phyloP scores from a whole-genome alignment of 2,113 vertebrate species.

The Leptobrachium ailaonicum region DNA sequence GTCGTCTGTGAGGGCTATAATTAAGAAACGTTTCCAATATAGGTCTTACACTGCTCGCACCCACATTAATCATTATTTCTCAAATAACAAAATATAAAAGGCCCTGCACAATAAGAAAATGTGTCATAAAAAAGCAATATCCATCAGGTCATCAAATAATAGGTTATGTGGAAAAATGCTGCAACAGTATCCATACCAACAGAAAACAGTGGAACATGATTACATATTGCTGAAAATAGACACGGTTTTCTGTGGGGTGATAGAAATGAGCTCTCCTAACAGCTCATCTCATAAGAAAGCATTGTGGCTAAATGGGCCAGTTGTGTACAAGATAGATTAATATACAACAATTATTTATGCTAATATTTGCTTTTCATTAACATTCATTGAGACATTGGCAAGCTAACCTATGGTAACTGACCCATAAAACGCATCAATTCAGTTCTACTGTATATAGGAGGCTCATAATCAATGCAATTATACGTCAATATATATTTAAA shows the following conservation, averaged over 20 bases:
- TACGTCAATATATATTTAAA: no score
- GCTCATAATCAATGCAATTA: no score
- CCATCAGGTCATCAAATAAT: slow-evolving; percentile 4
- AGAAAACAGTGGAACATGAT: background rate
- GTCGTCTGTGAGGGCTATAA: background rate
- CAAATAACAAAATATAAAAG: slow-evolving; percentile 2
- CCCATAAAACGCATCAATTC: no score
- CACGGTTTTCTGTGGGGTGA: background rate
- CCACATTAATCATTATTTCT: slow-evolving; percentile 3
- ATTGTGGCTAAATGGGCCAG: no score
- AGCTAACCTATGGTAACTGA: no score
- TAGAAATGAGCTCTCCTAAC: background rate
- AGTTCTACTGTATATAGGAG: no score
- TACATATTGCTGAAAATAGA: background rate
- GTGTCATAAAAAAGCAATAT: background rate
- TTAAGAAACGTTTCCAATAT: background rate
- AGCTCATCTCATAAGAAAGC: background rate
- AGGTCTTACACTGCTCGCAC: background rate
- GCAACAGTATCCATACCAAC: background rate
- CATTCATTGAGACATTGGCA: no score
- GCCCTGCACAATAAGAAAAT: background rate
- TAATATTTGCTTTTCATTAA: no score
- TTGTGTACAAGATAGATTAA: no score
- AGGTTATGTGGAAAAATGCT: background rate
- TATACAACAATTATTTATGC: no score